Base-by-base conservation (phyloP, 2,797 vertebrate genomes). In the Sparus aurata region DNA sequence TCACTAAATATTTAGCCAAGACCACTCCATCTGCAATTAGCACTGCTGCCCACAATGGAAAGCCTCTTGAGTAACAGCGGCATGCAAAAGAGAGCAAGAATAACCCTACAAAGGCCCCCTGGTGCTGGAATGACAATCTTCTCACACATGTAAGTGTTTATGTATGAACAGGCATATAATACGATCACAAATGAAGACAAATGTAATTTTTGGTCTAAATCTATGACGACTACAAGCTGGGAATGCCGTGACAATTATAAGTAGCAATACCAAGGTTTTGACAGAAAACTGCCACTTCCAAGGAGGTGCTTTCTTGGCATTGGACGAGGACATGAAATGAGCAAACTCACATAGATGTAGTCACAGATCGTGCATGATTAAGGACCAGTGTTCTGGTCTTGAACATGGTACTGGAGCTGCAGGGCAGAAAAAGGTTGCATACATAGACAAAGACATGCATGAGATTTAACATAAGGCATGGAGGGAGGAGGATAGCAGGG, bases 1-100 rank as follows among this genome's bases (percentile, higher is more conserved):
- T 89, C 85, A 87, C 87, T 86, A 91, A 94, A 94, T 91, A 91
- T 93, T 92, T 91, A 90, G 78, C 82, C 20, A 74, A 88, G 79
- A 85, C 83, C 85, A 84, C 84, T 92, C 82, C 77, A 84, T 87
- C 85, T 77, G 83, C 91, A 93, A 93, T 93, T 93, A 94, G 88
- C 65, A 85, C 85, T 50, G 82, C 71, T 64, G 46, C 71, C 81
- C 80, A 92, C 91, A 89, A 90, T 78, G 62, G 83, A 79, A 87
- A 84, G 50, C 61, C 75, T 77, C 71, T 79, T 87, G 72, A 89
- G 80, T 72, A 86, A 80, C 75, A 34, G 65, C 27, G 47, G 77
- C 71, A 69, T 86, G 68, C 63, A 38, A 85, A 50, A 79, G 50
- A 68, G 27, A 74, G 73, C 9, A 58, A 69, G 63, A 43, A 22